A percentile compares a stretch with the other conserved stretches of the same genome.
Evolutionary conservation across 2,888 invertebrate species (phyloP).

Genomic region (Elysia crispata): DNA sequence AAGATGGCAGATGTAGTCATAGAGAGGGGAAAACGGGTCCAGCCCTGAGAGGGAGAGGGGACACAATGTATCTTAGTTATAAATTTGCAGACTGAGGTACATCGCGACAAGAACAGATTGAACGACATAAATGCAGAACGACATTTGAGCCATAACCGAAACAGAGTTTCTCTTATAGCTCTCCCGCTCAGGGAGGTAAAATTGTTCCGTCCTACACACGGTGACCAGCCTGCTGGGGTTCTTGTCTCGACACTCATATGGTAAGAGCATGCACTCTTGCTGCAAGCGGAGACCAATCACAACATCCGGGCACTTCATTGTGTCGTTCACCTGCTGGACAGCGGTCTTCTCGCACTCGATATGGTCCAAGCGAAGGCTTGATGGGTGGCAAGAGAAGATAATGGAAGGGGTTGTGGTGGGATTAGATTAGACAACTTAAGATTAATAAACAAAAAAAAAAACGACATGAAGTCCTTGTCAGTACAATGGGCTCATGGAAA

Average conservation of each 20-base stretch:
- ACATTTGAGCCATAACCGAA: not conserved
- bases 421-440: not conserved
- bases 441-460: not conserved
- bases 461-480: not conserved
- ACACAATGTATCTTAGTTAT: too few species aligned
- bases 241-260: slow-evolving; percentile 36
- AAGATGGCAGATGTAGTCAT: too few species aligned
- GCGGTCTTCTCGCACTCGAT: slow-evolving; percentile 48
- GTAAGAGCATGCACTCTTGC: slow-evolving; percentile 52
- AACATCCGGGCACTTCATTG: slow-evolving; percentile 40
- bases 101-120: too few species aligned
- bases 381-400: not conserved
- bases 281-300: slow-evolving; percentile 51
- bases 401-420: not conserved
- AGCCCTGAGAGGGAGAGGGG: too few species aligned
- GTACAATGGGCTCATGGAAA: too few species aligned
- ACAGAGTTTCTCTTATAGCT: not conserved
- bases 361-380: slow-evolving; percentile 48
- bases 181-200: slow-evolving; percentile 28
- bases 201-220: slow-evolving; percentile 40
- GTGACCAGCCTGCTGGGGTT: slow-evolving; percentile 3
- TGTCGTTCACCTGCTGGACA: slow-evolving; percentile 23
- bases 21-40: too few species aligned
- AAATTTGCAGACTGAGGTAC: too few species aligned
- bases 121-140: too few species aligned